These are phyloP conservation scores for Microplitis deprimator DNA, from an alignment of 2,888 invertebrate species.

Conservation along the genomic window DNA sequence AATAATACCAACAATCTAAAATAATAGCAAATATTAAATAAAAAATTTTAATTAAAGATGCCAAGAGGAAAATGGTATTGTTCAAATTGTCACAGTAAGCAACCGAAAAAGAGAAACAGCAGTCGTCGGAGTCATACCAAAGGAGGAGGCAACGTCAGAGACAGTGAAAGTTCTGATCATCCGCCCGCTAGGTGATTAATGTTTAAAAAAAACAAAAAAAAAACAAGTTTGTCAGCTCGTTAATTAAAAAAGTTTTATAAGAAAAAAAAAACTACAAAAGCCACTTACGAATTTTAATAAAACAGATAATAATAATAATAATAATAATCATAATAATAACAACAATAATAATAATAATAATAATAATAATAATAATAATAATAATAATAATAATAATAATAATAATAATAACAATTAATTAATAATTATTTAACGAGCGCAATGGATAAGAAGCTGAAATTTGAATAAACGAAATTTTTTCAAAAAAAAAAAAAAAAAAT, in stretches of 20 bases:
- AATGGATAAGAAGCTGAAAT: constrained; percentile 39
- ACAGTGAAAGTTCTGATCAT: constrained; percentile 75
- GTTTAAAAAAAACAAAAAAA: constrained; percentile 65
- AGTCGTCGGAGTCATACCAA: constrained; percentile 69
- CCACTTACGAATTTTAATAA: constrained; percentile 35
- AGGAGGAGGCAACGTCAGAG: constrained; percentile 72
- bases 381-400: constrained; percentile 32
- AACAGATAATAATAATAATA: constrained; percentile 28
- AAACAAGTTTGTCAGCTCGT: constrained; percentile 59
- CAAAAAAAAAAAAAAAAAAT: constrained; percentile 47
- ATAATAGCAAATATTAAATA: constrained; percentile 25
- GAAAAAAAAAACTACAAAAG: constrained; percentile 44
- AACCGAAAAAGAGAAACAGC: constrained; percentile 77
- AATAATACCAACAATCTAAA: background rate
- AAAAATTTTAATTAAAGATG: constrained; percentile 70
- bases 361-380: constrained; percentile 28
- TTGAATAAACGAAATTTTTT: constrained; percentile 53
- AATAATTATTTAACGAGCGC: constrained; percentile 44
- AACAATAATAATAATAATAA: constrained; percentile 26
- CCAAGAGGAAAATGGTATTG: constrained; percentile 93
- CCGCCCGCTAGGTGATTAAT: constrained; percentile 74
- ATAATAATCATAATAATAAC: constrained; percentile 31
- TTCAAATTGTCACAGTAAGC: constrained; percentile 87
- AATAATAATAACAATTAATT: constrained; percentile 31
- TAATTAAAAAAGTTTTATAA: constrained; percentile 58